Evolutionary conservation across 2,797 vertebrate species (phyloP).

Genomic region (Falco concolor): DNA sequence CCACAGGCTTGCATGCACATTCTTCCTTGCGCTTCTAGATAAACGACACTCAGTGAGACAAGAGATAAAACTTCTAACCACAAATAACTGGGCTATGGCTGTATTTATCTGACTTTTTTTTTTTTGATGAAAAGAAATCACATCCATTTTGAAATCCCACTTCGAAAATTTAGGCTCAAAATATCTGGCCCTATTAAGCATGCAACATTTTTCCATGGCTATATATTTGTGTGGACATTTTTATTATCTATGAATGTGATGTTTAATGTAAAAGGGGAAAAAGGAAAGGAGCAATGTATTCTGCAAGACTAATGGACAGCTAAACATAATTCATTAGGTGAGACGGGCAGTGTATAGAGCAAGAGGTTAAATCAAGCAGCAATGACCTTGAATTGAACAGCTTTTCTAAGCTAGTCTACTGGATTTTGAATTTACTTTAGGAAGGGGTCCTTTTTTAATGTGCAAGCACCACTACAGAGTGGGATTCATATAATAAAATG

Average conservation of each 20-base stretch:
- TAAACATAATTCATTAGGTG: constrained; percentile 39
- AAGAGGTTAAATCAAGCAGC: constrained; percentile 37
- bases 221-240: constrained; percentile 23
- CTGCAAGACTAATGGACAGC: constrained; percentile 26
- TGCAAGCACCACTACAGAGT: background rate
- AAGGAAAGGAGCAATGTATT: background rate
- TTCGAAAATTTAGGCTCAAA: constrained; percentile 4
- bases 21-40: background rate
- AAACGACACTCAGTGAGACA: background rate
- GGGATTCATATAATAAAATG: background rate
- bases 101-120: background rate
- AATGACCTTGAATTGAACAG: constrained; percentile 33
- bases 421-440: background rate
- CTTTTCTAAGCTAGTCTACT: background rate
- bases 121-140: background rate
- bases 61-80: background rate
- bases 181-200: background rate
- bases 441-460: background rate
- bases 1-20: background rate
- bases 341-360: background rate
- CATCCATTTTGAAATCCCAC: background rate
- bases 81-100: background rate
- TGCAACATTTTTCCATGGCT: background rate
- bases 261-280: constrained; percentile 17
- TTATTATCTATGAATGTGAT: constrained; percentile 20